Base-by-base conservation (phyloP, 1,140 invertebrate genomes). In the Conus ventricosus region DNA sequence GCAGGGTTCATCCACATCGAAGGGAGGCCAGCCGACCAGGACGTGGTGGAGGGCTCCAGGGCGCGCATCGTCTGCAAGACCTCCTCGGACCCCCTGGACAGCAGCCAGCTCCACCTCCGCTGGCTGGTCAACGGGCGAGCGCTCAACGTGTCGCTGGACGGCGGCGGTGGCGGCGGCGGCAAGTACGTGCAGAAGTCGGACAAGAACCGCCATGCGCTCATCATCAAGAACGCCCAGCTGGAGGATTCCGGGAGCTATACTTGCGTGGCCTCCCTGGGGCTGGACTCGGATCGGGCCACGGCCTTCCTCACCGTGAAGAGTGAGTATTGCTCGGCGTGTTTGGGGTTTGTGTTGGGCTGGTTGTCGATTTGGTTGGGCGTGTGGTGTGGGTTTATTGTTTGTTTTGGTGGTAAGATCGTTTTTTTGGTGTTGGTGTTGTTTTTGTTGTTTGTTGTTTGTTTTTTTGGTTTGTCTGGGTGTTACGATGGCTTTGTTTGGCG, bases 231-330 rank as follows among this genome's bases (percentile, higher is more conserved):
- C 96, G 98, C 98, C 17, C 97, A 97, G 27, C 98, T 99, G 95
- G 95, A 98, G 75, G 98, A 99, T 95, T 98, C 98, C 6, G 98
- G 98, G 23, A 96, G 96, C 83, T 99, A 99, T 93, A 99, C 98
- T 0, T 99, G 99, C 95, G 96, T 98, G 39, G 99, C 98, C 2
- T 96, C 96, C 60, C 99, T 99, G 0, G 96, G 97, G 10, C 95
- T 99, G 55, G 98, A 99, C 94, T 96, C 97, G 90, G 97, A 97
- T 3, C 96, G 96, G 4, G 97, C 98, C 0, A 96, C 97, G 91
- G 98, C 99, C 10, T 98, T 97, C 78, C 96, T 99, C 4, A 98
- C 96, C 88, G 98, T 99, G 13, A 98, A 99, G 96, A 97, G 97
- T 97, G 90, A 89, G 84, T 89, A 63, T 67, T 76, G 11, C 39